Evolutionary conservation across 2,113 vertebrate genomes (phyloP).

Genomic region (Sinocyclocheilus anshuiensis): DNA sequence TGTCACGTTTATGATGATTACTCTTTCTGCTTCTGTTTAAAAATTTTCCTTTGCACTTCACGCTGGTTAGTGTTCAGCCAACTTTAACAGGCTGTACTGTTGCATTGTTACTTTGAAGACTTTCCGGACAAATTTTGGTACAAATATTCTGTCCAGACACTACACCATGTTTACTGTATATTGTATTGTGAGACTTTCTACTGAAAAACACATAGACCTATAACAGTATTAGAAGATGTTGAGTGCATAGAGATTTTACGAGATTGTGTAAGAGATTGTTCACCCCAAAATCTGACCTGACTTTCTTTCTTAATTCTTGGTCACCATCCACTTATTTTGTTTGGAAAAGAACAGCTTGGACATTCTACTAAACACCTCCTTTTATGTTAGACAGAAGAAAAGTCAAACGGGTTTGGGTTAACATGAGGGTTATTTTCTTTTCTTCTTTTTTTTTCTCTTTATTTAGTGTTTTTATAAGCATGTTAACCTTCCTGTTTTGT

Average conservation of each 20-base stretch:
- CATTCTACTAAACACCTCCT: too few species aligned
- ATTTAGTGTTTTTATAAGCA: background rate
- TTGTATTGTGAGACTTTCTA: background rate
- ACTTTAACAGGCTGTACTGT: background rate
- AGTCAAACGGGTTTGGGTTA: too few species aligned
- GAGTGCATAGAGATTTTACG: too few species aligned
- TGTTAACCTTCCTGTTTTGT: background rate
- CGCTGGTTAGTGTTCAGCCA: slow-evolving; percentile 37
- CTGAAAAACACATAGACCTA: background rate
- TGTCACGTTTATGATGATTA: slow-evolving; percentile 27
- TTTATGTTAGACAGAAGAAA: too few species aligned
- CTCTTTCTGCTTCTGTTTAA: background rate
- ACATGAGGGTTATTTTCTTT: too few species aligned
- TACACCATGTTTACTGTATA: background rate
- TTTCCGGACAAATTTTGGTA: background rate
- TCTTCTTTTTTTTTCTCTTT: too few species aligned
- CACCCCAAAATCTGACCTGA: background rate
- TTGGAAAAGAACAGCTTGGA: too few species aligned
- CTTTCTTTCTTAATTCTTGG: too few species aligned
- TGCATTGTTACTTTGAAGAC: slow-evolving; percentile 14
- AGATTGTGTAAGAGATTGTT: background rate
- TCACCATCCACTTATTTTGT: too few species aligned
- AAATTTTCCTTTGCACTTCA: background rate
- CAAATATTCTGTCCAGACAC: background rate
- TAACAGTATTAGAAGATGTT: background rate